Percentiles rank a stretch among this genome's conserved stretches.
phyloP scores from a whole-genome alignment of 2,797 vertebrate genomes.

The Tiaroga cobitis region DNA sequence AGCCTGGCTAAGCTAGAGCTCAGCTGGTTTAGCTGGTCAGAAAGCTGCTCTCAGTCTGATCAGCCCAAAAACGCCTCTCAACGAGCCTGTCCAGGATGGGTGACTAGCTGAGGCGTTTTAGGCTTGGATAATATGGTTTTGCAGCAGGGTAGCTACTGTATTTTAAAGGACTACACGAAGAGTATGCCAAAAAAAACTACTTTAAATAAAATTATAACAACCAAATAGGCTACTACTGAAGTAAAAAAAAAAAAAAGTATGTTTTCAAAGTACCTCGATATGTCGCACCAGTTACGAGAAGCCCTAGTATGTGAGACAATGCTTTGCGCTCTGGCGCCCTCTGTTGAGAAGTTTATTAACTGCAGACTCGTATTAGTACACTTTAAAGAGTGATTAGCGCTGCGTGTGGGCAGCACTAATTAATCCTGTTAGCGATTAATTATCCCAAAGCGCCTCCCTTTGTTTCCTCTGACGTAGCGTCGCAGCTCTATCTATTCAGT shows the following conservation, averaged over 20 bases:
- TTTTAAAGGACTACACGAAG: background rate
- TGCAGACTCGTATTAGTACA: constrained; percentile 17
- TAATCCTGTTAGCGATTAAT: constrained; percentile 52
- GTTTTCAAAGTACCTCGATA: background rate
- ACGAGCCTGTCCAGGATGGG: background rate
- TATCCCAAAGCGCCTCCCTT: constrained; percentile 28
- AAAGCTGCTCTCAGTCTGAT: background rate
- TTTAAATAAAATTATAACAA: background rate
- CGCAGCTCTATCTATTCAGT: background rate
- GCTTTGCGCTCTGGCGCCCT: constrained; percentile 36
- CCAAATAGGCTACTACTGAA: background rate
- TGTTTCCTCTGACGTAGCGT: constrained; percentile 9
- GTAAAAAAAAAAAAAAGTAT: background rate
- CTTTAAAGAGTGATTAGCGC: constrained; percentile 25
- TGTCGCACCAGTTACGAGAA: background rate
- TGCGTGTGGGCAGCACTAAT: constrained; percentile 51
- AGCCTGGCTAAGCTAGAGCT: background rate
- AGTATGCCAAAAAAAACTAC: background rate
- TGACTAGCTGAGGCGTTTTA: background rate
- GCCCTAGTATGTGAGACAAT: background rate
- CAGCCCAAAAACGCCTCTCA: background rate
- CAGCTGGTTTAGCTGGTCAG: background rate
- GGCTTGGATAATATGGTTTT: background rate
- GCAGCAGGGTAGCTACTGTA: background rate
- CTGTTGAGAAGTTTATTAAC: constrained; percentile 25